Evolutionary conservation across 2,888 invertebrate genomes (phyloP).

Genomic region (Periphyllus acericola): DNA sequence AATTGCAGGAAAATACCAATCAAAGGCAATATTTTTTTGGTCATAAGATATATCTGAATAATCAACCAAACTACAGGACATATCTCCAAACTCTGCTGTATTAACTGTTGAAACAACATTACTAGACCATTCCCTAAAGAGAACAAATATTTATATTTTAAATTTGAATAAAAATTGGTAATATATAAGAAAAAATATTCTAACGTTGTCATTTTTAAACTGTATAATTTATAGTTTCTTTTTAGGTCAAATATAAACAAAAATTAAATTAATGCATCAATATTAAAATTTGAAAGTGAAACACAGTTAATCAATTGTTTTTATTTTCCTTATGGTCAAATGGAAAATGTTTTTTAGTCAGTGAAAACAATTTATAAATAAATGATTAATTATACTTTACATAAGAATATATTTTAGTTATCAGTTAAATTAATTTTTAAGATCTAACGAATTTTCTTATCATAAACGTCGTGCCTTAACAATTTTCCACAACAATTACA

Average conservation of each 20-base stretch:
- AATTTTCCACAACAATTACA: too few relatives aligned
- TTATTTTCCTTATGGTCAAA: too few relatives aligned
- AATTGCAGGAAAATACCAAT: conserved; percentile 52
- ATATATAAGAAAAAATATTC: not conserved
- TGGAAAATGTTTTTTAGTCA: too few relatives aligned
- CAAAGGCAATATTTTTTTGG: not conserved
- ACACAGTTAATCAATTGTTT: too few relatives aligned
- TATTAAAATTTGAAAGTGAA: too few relatives aligned
- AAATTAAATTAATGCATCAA: not conserved
- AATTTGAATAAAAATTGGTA: not conserved
- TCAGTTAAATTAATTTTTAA: not conserved
- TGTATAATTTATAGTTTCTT: not conserved
- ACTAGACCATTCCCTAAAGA: conserved; percentile 13
- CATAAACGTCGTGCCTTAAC: not conserved
- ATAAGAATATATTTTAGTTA: not conserved
- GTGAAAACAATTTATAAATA: not conserved
- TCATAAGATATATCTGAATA: conserved; percentile 34
- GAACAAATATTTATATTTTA: not conserved
- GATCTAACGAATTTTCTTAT: conserved; percentile 14
- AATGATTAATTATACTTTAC: too few relatives aligned
- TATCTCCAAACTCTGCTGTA: conserved; percentile 12
- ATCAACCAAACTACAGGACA: conserved; percentile 16
- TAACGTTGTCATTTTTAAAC: conserved; percentile 31
- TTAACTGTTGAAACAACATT: conserved; percentile 15
- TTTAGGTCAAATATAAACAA: not conserved